Evolutionary conservation across 1,140 invertebrate genomes (phyloP).

Genomic region (Bemisia tabaci): DNA sequence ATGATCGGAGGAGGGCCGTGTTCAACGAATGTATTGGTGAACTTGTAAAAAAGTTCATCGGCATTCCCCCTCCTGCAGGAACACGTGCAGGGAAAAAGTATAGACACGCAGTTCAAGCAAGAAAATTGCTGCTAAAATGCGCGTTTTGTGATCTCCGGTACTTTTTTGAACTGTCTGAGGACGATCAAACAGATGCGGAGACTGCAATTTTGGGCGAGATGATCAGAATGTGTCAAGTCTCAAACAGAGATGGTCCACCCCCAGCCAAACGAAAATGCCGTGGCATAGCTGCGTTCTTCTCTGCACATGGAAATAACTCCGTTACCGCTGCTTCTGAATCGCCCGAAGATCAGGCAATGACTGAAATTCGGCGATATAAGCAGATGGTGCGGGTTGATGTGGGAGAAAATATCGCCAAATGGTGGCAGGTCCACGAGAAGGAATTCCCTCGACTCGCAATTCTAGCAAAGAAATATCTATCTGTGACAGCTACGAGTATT

Average conservation of each 20-base stretch:
- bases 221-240: neutral
- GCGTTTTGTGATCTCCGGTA: neutral
- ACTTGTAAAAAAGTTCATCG: neutral
- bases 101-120: neutral
- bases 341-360: neutral
- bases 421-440: slow-evolving; percentile 3
- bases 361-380: neutral
- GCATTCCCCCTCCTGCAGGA: neutral
- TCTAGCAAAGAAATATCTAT: slow-evolving; percentile 5
- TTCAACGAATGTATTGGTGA: too few relatives aligned
- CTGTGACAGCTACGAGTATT: slow-evolving; percentile 2
- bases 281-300: neutral
- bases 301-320: neutral
- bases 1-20: too few relatives aligned
- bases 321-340: neutral
- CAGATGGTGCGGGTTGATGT: neutral
- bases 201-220: neutral
- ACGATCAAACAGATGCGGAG: neutral
- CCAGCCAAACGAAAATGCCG: neutral
- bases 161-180: neutral
- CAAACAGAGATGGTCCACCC: neutral
- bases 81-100: neutral
- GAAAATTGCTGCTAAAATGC: neutral
- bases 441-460: slow-evolving; percentile 1
- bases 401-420: neutral